Conservation (phyloP, 2,113 vertebrate species). For the Otocyon megalotis region DNA sequence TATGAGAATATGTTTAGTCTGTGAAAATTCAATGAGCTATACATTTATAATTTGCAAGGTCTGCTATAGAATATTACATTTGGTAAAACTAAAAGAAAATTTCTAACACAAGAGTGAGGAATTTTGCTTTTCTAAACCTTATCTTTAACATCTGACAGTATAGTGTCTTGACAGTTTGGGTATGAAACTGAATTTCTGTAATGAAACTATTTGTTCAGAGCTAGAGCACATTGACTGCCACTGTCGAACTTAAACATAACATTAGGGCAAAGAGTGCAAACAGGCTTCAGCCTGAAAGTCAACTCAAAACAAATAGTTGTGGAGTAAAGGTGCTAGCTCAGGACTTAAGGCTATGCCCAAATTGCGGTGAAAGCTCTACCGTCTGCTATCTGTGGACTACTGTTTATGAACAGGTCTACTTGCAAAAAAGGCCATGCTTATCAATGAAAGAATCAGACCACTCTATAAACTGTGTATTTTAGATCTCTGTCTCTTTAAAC, state of each 20-base stretch:
- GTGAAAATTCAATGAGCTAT: constrained; percentile 11
- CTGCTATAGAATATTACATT: background rate
- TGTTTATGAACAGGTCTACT: background rate
- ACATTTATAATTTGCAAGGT: background rate
- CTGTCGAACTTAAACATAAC: background rate
- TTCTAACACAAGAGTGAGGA: background rate
- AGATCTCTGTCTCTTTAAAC: background rate
- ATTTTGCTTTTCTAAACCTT: background rate
- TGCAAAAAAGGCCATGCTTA: background rate
- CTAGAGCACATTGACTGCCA: background rate
- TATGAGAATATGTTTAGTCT: background rate
- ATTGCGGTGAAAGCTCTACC: background rate
- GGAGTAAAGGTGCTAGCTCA: background rate
- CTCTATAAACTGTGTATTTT: background rate
- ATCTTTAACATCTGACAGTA: background rate
- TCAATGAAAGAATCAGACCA: background rate
- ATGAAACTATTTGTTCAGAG: background rate
- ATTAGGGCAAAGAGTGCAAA: background rate
- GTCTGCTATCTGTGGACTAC: background rate
- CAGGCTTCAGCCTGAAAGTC: background rate
- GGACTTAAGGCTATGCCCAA: background rate
- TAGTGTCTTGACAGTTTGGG: background rate
- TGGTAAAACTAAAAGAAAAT: background rate
- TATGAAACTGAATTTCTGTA: background rate
- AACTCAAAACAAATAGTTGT: background rate